Evolutionary conservation across 2,888 invertebrate genomes (phyloP), one percentile per base, ranked within the genome.

Genomic region (Ethmia dodecea): DNA sequence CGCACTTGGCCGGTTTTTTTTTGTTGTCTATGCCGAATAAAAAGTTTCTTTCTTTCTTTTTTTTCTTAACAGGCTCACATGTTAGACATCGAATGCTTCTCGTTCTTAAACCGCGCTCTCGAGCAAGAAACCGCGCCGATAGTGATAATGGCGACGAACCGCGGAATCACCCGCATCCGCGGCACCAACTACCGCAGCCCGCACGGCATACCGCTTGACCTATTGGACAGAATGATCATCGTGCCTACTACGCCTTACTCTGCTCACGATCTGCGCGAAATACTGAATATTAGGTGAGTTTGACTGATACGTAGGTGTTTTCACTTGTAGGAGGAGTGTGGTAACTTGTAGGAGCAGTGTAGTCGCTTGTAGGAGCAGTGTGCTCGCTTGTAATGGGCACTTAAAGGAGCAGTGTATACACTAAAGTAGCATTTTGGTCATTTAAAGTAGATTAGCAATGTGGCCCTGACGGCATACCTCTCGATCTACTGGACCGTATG

Each of bases 81-180:
- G 98, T 83, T 99, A 47, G 99, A 99, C 70, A 97, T 99, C 27
- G 99, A 99, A 72, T 99, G 99, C 67, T 99, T 99, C 84, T 99
- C 99, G 0, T 99, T 94, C 75, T 86, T 99, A 5, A 99, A 99
- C 83, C 91, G 99, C 3, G 99, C 99, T 0, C 80, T 99, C 14
- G 99, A 99, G 66, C 95, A 95, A 28, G 99, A 99, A 59, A 97
- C 98, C 88, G 95, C 99, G 0, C 99, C 99, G 0, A 92, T 99
- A 1, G 94, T 99, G 0, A 97, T 99, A 26, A 98, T 99, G 97
- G 99, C 99, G 0, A 99, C 99, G 10, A 99, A 99, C 86, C 90
- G 99, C 18, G 93, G 94, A 2, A 97, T 98, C 38, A 98, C 98
- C 0, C 91, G 94, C 43, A 99, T 99, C 55, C 89, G 99, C 33